Base-by-base conservation (phyloP, 2,797 vertebrate species). In the Notamacropus eugenii region DNA sequence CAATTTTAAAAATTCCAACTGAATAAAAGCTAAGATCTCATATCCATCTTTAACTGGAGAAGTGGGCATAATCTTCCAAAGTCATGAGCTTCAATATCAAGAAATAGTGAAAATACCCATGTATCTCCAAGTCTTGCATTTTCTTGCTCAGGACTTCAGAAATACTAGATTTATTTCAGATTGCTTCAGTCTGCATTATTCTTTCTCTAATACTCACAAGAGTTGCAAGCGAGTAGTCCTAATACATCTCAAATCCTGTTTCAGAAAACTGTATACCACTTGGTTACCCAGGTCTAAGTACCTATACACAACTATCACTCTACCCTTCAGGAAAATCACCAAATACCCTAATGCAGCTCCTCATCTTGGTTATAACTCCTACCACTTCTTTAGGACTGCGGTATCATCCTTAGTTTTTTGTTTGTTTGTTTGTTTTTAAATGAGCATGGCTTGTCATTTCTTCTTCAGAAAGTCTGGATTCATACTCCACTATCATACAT, bases 81-180 rank as follows among this genome's bases (percentile, higher is more conserved):
- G 14, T 54, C 40, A 93, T 40, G 31, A 46, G 55, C 92, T 97
- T 93, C 16, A 90, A 62, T 28, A 59, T 93, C 31, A 91, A 95
- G 10, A 93, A 34, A 52, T 92, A 58, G 92, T 50, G n/a, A 93
- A 87, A 87, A 94, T 46, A 93, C 54, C 5, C 8, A 82, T 46
- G 8, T 24, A 82, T 87, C 40, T 46, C 29, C 29, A 90, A 50
- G 74, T 46, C 59, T 92, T 55, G 94, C 29, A 87, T 12, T 94
- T 95, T 54, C 28, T 92, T 93, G 93, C 62, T 90, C 6, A 90
- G 40, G 22, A 56, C 11, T 93, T 94, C n/a, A 94, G 67, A 93
- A 31, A n/a, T 67, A 52, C 91, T 90, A 5, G 54, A 59, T 55
- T 59, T 1, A 50, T 55, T 91, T 55, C 46, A 95, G 11, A 5